Evolutionary conservation across 1,140 invertebrate genomes (phyloP).

Genomic region (Plutomurus gul): DNA sequence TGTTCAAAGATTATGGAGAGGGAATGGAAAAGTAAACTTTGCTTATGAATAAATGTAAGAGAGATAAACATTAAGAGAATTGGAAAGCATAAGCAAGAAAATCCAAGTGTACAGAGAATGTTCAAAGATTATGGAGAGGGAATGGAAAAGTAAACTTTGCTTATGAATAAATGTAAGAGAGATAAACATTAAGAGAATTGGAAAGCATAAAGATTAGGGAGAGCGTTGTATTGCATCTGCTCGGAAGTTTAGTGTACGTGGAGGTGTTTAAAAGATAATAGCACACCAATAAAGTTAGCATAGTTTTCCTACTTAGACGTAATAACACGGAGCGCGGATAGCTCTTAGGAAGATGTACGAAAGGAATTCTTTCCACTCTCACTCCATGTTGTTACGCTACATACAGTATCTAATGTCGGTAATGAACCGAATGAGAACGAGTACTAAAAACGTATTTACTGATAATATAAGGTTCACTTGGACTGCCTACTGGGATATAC

Average conservation of each 20-base stretch:
- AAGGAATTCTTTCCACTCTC: neutral
- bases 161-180: slow-evolving; percentile 2
- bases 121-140: neutral
- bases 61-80: slow-evolving; percentile 14
- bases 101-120: slow-evolving; percentile 8
- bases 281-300: neutral
- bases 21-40: neutral
- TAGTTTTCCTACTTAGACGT: no score
- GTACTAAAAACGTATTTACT: no score
- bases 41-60: slow-evolving; percentile 7
- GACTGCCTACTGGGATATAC: no score
- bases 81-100: slow-evolving; percentile 7
- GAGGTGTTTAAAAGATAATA: neutral
- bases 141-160: neutral
- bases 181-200: slow-evolving; percentile 17
- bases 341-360: neutral
- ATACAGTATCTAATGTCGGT: no score
- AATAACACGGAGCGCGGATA: no score
- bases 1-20: neutral
- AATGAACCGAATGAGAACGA: no score
- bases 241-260: neutral
- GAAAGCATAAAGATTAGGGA: slow-evolving; percentile 1
- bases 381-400: no score
- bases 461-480: no score
- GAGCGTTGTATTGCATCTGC: neutral